phyloP scores from a whole-genome alignment of 2,888 invertebrate species.

The Pteria penguin region DNA sequence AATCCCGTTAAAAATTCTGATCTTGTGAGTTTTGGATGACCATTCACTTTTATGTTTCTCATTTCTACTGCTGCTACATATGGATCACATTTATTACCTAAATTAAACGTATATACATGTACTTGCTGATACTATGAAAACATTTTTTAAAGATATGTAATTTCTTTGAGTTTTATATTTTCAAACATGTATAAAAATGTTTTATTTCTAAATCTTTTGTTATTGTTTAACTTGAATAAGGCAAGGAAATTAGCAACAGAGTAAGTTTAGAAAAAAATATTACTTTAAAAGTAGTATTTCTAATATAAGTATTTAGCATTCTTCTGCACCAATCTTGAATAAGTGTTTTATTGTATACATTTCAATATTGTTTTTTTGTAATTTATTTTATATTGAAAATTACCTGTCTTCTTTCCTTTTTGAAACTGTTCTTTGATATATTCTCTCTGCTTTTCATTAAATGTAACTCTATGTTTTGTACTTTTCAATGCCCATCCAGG shows the following conservation, averaged over 20 bases:
- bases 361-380: background rate
- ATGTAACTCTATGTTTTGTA: background rate
- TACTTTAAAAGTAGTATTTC: background rate
- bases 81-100: background rate
- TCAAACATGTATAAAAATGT: too few relatives aligned
- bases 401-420: background rate
- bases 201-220: background rate
- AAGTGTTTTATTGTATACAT: too few relatives aligned
- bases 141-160: too few relatives aligned
- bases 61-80: background rate
- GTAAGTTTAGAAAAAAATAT: background rate
- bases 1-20: background rate
- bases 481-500: conserved; percentile 7
- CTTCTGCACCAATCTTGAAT: background rate
- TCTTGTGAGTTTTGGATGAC: background rate
- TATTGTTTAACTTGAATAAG: background rate
- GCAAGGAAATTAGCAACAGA: background rate
- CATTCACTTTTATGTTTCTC: background rate
- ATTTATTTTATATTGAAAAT: background rate
- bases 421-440: background rate
- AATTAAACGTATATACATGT: background rate
- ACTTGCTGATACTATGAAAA: too few relatives aligned
- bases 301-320: background rate
- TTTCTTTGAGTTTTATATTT: too few relatives aligned
- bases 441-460: background rate